Evolutionary conservation across 2,797 vertebrate genomes (phyloP), one percentile per base, ranked within the genome.

Genomic region (Dallia pectoralis): DNA sequence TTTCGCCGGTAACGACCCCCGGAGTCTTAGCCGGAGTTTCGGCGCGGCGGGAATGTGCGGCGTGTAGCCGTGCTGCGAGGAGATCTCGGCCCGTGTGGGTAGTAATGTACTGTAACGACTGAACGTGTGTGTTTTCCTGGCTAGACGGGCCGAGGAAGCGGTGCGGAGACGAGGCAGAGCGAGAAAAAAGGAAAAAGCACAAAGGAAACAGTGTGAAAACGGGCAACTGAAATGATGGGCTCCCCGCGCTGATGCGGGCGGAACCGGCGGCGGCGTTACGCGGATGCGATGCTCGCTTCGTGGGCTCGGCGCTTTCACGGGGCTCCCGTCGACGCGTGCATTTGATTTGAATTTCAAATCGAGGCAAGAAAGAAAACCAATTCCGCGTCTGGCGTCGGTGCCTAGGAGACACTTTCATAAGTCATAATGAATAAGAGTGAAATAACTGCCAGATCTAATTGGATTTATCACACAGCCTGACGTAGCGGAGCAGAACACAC

Each of bases 241-340:
- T 84, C 73, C 82, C 87, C 74, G 89, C 86, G 84, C 75, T 70
- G 79, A 82, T 77, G 71, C 71, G 70, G 62, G 36, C 72, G 75
- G 65, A 62, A 63, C 51, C 44, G 74, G 66, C 70, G 71, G 65
- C 59, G 81, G 81, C 36, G 36, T 79, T 77, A 75, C 69, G 80
- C 40, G 7, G 78, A 62, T 68, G 71, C 74, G 82, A 80, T 74
- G 77, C 75, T 74, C 75, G 36, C 9, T n/a, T n/a, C 9, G 36
- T 6, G 36, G 36, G 36, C 36, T 40, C 9, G 5, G 9, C 36
- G 81, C 82, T 83, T 80, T 72, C 18, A 68, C n/a, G 40, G 47
- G 47, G 65, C 1, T n/a, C 47, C 71, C 67, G 69, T 48, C 36
- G 61, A 67, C 49, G 74, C 4, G 8, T 82, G 75, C 30, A 65